Evolutionary conservation across 2,888 invertebrate genomes (phyloP), one percentile per base, ranked within the genome.

Genomic region (Cactoblastis cactorum): DNA sequence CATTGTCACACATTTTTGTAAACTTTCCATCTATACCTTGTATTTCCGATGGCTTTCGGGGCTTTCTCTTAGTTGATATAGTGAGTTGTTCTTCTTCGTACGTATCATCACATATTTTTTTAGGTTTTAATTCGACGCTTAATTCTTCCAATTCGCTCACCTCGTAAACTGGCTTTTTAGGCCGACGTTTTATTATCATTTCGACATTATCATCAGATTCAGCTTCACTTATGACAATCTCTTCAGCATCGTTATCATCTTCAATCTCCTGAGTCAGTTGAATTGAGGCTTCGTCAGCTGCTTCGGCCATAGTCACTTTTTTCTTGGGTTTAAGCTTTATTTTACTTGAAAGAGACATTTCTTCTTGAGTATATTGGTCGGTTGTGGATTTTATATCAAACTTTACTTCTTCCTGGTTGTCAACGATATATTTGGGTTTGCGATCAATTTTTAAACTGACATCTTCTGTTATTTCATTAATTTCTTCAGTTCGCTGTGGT

Each of bases 291-390:
- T 94, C 93, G 45, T 92, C 93, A 24, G 92, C 90, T 74, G 93
- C 94, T 80, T 95, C 94, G 18, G 91, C 90, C 66, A 92, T 87
- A 6, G 92, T 92, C 12, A 89, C 80, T 50, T 91, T 92, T 62
- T 91, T 92, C 69, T 90, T 92, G 56, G 93, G 91, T 69, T 93
- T 93, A 28, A 95, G 66, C 77, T 91, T 93, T 18, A 95, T 92
- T 78, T 93, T 94, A 57, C 94, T 94, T 0, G 93, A 93, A 82
- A 94, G 91, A 9, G 93, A 93, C 55, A 94, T 86, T 69, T 94
- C 94, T 86, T 95, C 94, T 73, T 93, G 92, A 45, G 92, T 92
- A 64, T 92, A 93, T 50, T 80, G 79, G 28, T 85, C 83, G 19
- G 63, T 63, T 60, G 74, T 74, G 12, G 82, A 71, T 63, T 83